Percentiles rank a stretch among this genome's conserved stretches.
Evolutionary conservation across 2,888 invertebrate species (phyloP).

Genomic region (Hylaea fasciaria): DNA sequence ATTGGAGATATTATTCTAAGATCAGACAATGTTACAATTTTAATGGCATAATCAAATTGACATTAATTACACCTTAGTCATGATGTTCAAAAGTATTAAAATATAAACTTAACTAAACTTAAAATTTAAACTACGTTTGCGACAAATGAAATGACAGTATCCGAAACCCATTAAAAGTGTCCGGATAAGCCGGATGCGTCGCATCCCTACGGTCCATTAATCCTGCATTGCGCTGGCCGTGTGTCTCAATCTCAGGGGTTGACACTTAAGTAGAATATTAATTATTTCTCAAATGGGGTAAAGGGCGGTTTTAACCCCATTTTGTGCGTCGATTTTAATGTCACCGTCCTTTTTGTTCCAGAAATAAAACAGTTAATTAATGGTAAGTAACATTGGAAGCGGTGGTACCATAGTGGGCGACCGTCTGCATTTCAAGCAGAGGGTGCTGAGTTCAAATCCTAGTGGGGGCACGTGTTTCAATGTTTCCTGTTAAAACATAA

Average conservation of each 20-base stretch:
- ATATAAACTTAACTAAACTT: no score
- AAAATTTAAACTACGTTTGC: no score
- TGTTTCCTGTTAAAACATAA: no score
- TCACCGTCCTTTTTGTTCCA: background rate
- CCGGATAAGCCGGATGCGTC: background rate
- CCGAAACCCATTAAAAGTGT: background rate
- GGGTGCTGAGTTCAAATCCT: no score
- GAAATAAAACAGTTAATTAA: background rate
- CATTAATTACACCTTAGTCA: no score
- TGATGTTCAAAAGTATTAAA: no score
- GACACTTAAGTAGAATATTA: slow-evolving; percentile 27
- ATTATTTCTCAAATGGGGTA: slow-evolving; percentile 12
- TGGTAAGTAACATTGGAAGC: background rate
- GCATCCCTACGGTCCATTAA: slow-evolving; percentile 14
- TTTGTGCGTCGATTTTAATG: slow-evolving; percentile 2
- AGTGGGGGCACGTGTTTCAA: no score
- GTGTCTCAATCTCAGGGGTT: slow-evolving; percentile 24
- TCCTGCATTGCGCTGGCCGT: slow-evolving; percentile 22
- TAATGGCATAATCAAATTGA: no score
- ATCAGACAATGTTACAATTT: no score
- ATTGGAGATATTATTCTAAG: no score
- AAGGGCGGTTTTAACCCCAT: slow-evolving; percentile 7
- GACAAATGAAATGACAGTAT: background rate
- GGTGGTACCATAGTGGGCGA: no score
- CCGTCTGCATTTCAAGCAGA: no score